Conservation (phyloP, 2,888 invertebrate species). For the Glyphotaelius pellucidus region DNA sequence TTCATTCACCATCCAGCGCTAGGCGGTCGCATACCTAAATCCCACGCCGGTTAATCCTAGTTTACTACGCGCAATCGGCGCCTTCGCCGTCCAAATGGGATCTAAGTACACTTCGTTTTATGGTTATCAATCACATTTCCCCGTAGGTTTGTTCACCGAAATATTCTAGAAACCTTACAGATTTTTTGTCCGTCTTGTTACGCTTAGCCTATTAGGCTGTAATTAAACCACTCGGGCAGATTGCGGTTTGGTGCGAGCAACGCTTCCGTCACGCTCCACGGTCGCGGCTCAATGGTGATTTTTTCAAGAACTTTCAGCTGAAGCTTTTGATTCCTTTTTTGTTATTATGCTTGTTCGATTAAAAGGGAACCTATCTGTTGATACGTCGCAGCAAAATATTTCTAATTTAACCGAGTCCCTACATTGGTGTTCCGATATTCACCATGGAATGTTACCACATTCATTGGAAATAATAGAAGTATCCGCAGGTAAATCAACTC, state of each 20-base stretch:
- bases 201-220: constrained; percentile 65
- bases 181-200: constrained; percentile 63
- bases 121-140: constrained; percentile 65
- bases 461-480: background rate
- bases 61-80: constrained; percentile 33
- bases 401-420: background rate
- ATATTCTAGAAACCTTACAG: constrained; percentile 62
- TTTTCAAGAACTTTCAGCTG: constrained; percentile 42
- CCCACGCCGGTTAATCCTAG: constrained; percentile 41
- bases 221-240: constrained; percentile 65
- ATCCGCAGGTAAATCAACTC: background rate
- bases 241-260: constrained; percentile 61
- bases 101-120: constrained; percentile 48
- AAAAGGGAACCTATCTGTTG: background rate
- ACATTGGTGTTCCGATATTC: background rate
- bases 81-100: constrained; percentile 3
- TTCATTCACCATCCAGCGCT: constrained; percentile 26
- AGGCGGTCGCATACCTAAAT: constrained; percentile 44
- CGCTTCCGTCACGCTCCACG: constrained; percentile 63
- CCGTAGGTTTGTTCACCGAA: constrained; percentile 45
- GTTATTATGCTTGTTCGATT: constrained; percentile 13
- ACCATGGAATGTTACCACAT: background rate
- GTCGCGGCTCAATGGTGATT: constrained; percentile 35
- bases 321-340: constrained; percentile 46
- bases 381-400: background rate